Conservation (phyloP, 2,888 invertebrate genomes). For the Eueremaeus valkanovi region DNA sequence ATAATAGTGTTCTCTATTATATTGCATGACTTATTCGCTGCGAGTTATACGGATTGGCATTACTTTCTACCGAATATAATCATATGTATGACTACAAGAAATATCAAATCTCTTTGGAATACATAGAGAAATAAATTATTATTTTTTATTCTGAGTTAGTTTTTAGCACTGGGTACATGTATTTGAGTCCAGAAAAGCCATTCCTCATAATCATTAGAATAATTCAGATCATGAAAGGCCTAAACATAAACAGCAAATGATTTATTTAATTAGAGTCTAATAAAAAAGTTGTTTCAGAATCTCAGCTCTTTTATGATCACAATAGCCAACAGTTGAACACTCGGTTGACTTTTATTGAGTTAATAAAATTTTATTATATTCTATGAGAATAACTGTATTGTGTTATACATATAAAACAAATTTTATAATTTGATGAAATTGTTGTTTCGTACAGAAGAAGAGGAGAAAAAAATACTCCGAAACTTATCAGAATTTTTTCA, state of each 20-base stretch:
- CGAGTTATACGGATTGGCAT: slow-evolving; percentile 18
- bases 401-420: background rate
- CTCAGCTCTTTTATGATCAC: background rate
- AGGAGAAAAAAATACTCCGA: background rate
- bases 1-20: slow-evolving; percentile 26
- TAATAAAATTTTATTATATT: slow-evolving; percentile 8
- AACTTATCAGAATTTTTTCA: background rate
- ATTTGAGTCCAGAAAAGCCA: background rate
- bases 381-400: background rate
- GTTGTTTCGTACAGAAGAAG: background rate
- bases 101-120: slow-evolving; percentile 18
- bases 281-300: background rate
- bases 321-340: background rate
- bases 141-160: background rate
- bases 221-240: background rate
- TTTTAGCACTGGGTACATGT: background rate
- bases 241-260: slow-evolving; percentile 5
- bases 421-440: background rate
- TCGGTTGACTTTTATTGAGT: slow-evolving; percentile 10
- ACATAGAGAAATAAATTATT: slow-evolving; percentile 7
- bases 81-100: slow-evolving; percentile 26
- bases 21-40: slow-evolving; percentile 29
- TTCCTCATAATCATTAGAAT: background rate
- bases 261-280: slow-evolving; percentile 16
- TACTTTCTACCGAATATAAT: slow-evolving; percentile 21